These are phyloP conservation scores for Eurosta solidaginis DNA, from an alignment of 1,140 invertebrate species.

Conservation along the genomic window DNA sequence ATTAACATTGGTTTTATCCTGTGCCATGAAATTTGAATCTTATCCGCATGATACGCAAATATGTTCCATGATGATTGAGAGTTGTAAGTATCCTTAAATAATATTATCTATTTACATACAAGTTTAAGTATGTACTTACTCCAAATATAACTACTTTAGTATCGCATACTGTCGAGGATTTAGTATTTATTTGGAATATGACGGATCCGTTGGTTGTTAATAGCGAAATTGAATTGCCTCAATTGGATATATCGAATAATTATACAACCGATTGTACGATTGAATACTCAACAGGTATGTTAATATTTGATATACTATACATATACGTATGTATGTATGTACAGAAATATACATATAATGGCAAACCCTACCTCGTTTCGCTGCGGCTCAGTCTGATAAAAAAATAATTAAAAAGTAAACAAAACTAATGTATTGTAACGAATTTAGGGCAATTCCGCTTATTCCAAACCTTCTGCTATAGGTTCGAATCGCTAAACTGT, in stretches of 20 bases:
- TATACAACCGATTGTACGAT: slow-evolving; percentile 87
- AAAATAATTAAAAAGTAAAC: background rate
- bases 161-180: slow-evolving; percentile 81
- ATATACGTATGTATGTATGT: background rate
- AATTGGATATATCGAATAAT: slow-evolving; percentile 84
- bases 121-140: background rate
- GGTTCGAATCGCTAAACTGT: too few relatives aligned
- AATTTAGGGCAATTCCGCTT: too few relatives aligned
- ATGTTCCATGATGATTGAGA: slow-evolving; percentile 91
- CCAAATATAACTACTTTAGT: slow-evolving; percentile 62
- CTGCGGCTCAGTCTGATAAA: background rate
- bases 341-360: background rate
- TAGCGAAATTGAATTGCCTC: slow-evolving; percentile 83
- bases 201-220: slow-evolving; percentile 85
- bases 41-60: slow-evolving; percentile 90
- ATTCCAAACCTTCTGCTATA: too few relatives aligned
- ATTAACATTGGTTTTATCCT: slow-evolving; percentile 83
- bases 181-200: slow-evolving; percentile 87
- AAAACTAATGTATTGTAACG: background rate
- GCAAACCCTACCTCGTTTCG: background rate
- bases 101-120: background rate
- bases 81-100: slow-evolving; percentile 67
- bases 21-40: slow-evolving; percentile 91
- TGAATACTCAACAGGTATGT: slow-evolving; percentile 80
- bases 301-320: slow-evolving; percentile 6